Conservation (phyloP, 2,797 vertebrate species). For the Hydrocynus forskahlii region DNA sequence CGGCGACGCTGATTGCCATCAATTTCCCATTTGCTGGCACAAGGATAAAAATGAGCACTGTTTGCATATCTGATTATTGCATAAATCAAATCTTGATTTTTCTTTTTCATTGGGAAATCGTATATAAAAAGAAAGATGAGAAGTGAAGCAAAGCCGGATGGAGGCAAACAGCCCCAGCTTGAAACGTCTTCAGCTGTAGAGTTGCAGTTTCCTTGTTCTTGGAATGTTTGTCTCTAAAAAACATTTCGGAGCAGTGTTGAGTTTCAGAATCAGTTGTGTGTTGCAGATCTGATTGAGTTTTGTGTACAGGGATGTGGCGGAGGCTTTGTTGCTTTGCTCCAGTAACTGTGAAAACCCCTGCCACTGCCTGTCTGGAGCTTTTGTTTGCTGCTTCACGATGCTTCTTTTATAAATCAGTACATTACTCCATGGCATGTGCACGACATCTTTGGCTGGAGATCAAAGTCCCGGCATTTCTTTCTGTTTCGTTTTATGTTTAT, state of each 20-base stretch:
- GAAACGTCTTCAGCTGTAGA: background rate
- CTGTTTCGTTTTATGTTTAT: constrained; percentile 45
- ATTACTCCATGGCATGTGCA: constrained; percentile 35
- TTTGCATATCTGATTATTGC: constrained; percentile 62
- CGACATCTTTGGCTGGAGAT: constrained; percentile 35
- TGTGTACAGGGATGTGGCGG: constrained; percentile 6
- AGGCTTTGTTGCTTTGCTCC: constrained; percentile 26
- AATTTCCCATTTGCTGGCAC: constrained; percentile 59
- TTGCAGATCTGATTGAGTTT: constrained; percentile 25
- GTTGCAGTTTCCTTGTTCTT: background rate
- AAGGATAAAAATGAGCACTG: constrained; percentile 42
- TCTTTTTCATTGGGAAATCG: constrained; percentile 46
- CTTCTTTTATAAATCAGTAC: constrained; percentile 24
- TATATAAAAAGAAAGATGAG: constrained; percentile 30
- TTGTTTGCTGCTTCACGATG: constrained; percentile 21
- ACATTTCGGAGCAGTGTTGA: background rate
- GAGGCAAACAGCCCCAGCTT: constrained; percentile 11
- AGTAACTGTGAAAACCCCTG: constrained; percentile 26
- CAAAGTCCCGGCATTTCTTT: constrained; percentile 41
- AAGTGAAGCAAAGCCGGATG: constrained; percentile 30
- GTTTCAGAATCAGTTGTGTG: background rate
- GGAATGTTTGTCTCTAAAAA: background rate
- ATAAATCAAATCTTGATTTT: constrained; percentile 56
- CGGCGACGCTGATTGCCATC: constrained; percentile 53
- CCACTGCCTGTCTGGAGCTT: constrained; percentile 16